phyloP scores from a whole-genome alignment of 2,113 vertebrate genomes.

The Oncorhynchus clarkii region DNA sequence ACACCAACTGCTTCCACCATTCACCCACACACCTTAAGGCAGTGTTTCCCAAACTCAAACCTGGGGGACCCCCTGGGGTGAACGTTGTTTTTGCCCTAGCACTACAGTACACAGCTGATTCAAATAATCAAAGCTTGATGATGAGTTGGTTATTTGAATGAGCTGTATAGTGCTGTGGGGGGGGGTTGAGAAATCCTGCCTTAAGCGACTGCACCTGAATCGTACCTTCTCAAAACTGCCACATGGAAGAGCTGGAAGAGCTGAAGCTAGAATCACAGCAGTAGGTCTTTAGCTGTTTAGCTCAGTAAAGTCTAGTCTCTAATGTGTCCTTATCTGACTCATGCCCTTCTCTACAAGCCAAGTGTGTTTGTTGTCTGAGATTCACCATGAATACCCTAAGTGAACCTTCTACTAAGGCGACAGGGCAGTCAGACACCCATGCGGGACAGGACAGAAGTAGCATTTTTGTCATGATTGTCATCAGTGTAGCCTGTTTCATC shows the following conservation, averaged over 20 bases:
- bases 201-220: slow-evolving; percentile 21
- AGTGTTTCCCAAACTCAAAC: background rate
- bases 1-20: no score
- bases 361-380: background rate
- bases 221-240: background rate
- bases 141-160: slow-evolving; percentile 4
- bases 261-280: background rate
- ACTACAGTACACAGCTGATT: no score
- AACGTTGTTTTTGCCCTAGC: no score
- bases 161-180: background rate
- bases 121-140: no score
- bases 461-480: no score
- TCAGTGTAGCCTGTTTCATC: no score
- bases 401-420: background rate
- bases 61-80: slow-evolving; percentile 10
- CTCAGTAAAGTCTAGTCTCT: background rate
- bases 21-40: no score
- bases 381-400: background rate
- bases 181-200: background rate
- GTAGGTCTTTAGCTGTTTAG: background rate
- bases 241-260: background rate
- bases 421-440: background rate
- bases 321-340: background rate
- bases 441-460: background rate
- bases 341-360: background rate